Percentiles rank a stretch among this genome's conserved stretches.
These are phyloP conservation scores for Chondrilla cf. caribensis DNA, from an alignment of 37 sponge, comb jelly and placozoan species.

Conservation along the genomic window DNA sequence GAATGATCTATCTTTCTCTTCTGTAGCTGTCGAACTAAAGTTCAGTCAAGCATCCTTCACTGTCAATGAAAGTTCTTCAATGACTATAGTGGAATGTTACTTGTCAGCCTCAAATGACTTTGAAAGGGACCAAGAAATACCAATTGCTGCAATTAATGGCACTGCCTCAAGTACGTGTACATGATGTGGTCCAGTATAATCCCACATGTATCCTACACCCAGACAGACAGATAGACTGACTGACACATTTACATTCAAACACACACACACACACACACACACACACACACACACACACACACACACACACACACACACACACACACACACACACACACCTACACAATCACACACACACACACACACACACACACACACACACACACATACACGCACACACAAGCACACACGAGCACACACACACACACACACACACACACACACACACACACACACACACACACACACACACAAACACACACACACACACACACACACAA, in stretches of 20 bases:
- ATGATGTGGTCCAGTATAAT: background rate
- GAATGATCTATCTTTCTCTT: background rate
- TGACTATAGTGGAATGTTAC: background rate
- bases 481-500: no score
- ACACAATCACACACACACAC: background rate
- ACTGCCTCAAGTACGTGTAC: background rate
- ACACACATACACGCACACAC: no score
- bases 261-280: background rate
- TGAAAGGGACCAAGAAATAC: background rate
- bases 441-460: no score
- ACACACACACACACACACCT: background rate
- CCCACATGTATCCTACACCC: background rate
- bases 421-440: no score
- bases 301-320: background rate
- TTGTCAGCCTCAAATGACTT: background rate
- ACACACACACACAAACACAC: no score
- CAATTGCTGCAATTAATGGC: background rate
- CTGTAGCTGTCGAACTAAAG: background rate
- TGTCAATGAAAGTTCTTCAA: background rate
- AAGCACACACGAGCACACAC: no score
- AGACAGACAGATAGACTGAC: background rate
- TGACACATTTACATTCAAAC: background rate
- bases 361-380: background rate
- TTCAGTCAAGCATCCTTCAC: background rate
- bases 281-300: background rate